Evolutionary conservation across 2,888 invertebrate genomes (phyloP).

Genomic region (Syritta pipiens): DNA sequence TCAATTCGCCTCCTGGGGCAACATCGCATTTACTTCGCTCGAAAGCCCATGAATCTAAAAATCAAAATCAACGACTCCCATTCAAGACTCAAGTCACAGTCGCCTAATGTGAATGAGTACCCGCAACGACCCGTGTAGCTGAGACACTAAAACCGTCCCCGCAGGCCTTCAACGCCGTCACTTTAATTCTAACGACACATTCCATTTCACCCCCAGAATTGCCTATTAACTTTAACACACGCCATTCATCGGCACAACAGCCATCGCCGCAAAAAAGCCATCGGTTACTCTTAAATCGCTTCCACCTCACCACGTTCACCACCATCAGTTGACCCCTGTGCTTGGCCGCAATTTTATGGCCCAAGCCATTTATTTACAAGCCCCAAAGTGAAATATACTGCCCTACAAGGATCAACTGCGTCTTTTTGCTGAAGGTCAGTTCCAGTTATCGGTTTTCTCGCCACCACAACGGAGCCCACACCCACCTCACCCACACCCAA

Average conservation of each 20-base stretch:
- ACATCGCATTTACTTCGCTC: no score
- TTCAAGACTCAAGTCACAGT: no score
- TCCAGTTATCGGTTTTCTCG: no score
- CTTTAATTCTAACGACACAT: no score
- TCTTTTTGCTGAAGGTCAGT: slow-evolving; percentile 28
- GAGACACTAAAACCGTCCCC: no score
- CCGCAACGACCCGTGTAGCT: no score
- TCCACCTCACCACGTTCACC: neutral
- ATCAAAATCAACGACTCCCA: no score
- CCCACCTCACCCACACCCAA: neutral
- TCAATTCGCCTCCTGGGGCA: no score
- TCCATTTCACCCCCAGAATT: neutral
- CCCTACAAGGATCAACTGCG: neutral
- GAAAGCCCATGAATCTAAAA: no score
- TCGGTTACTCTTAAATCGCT: neutral
- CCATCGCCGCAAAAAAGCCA: neutral
- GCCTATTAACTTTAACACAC: neutral
- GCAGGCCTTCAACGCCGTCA: no score
- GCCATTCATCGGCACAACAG: neutral
- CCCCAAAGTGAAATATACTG: slow-evolving; percentile 30
- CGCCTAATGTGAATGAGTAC: no score
- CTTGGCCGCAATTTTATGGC: slow-evolving; percentile 13
- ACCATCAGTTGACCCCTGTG: slow-evolving; percentile 1
- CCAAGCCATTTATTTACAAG: slow-evolving; percentile 6
- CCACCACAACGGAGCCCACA: slow-evolving; percentile 25